phyloP scores from a whole-genome alignment of 1,140 invertebrate species.

The Monomorium pharaonis region DNA sequence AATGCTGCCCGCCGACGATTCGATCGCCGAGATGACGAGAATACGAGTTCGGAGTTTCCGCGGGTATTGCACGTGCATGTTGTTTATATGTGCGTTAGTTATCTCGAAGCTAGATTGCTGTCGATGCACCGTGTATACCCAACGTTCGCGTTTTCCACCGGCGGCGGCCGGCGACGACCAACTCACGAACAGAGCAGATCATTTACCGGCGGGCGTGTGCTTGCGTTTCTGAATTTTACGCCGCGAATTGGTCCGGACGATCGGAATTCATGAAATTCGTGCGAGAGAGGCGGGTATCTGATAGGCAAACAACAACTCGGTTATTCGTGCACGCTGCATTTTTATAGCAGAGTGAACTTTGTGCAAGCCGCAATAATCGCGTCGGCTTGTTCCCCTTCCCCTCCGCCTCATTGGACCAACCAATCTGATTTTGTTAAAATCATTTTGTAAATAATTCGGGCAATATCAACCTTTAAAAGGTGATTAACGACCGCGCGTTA shows the following conservation, averaged over 20 bases:
- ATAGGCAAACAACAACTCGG: constrained; percentile 56
- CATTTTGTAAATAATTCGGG: constrained; percentile 25
- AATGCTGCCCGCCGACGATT: background rate
- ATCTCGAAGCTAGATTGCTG: constrained; percentile 45
- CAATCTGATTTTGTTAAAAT: constrained; percentile 21
- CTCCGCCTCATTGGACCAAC: background rate
- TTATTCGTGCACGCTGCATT: constrained; percentile 49
- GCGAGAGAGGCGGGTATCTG: constrained; percentile 29
- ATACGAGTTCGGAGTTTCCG: background rate
- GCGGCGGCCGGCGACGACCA: background rate
- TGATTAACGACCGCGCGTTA: background rate
- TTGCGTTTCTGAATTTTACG: constrained; percentile 57
- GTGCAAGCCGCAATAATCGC: constrained; percentile 39
- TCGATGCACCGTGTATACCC: background rate
- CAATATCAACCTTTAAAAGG: background rate
- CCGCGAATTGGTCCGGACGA: constrained; percentile 37
- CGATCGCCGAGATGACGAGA: background rate
- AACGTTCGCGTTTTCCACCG: background rate
- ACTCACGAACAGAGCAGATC: constrained; percentile 50
- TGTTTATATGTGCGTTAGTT: constrained; percentile 39
- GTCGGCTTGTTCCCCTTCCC: background rate
- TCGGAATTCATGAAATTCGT: constrained; percentile 64
- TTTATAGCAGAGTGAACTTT: constrained; percentile 55
- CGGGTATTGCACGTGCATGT: background rate
- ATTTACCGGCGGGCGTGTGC: constrained; percentile 42